Conservation (phyloP, 2,888 invertebrate species). For the Argynnis bischoffii region DNA sequence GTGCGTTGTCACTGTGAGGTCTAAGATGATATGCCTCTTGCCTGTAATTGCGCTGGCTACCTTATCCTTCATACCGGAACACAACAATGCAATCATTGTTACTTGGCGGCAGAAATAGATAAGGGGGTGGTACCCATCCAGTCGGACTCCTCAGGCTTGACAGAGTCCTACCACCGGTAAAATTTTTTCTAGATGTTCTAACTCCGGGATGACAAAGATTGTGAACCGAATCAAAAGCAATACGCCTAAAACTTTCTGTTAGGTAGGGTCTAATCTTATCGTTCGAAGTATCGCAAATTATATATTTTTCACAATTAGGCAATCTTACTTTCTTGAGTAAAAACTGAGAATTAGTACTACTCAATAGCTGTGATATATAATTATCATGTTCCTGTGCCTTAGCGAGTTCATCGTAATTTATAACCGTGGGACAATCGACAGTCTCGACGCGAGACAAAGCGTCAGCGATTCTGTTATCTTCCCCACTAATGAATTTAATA, state of each 20-base stretch:
- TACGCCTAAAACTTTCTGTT: slow-evolving; percentile 16
- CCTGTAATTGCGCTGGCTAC: no score
- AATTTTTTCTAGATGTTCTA: slow-evolving; percentile 22
- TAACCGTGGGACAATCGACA: slow-evolving; percentile 23
- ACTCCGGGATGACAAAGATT: slow-evolving; percentile 32
- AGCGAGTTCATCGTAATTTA: not conserved
- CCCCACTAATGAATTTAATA: slow-evolving; percentile 11
- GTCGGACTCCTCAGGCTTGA: no score
- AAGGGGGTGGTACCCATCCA: no score
- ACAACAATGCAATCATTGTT: no score
- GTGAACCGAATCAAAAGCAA: slow-evolving; percentile 27
- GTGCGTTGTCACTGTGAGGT: no score
- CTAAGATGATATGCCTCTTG: no score
- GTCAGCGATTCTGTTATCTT: slow-evolving; percentile 26
- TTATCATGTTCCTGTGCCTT: not conserved
- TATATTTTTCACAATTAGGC: slow-evolving; percentile 1
- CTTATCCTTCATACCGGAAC: no score
- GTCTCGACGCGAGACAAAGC: slow-evolving; percentile 31
- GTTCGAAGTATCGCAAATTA: slow-evolving; percentile 28
- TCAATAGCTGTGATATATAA: not conserved
- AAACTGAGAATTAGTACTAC: not conserved
- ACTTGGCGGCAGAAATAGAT: no score
- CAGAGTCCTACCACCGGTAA: no score
- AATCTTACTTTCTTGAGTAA: slow-evolving; percentile 5
- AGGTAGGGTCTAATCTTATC: slow-evolving; percentile 19